Evolutionary conservation across 2,113 vertebrate genomes (phyloP).

Genomic region (Poicephalus gulielmi): DNA sequence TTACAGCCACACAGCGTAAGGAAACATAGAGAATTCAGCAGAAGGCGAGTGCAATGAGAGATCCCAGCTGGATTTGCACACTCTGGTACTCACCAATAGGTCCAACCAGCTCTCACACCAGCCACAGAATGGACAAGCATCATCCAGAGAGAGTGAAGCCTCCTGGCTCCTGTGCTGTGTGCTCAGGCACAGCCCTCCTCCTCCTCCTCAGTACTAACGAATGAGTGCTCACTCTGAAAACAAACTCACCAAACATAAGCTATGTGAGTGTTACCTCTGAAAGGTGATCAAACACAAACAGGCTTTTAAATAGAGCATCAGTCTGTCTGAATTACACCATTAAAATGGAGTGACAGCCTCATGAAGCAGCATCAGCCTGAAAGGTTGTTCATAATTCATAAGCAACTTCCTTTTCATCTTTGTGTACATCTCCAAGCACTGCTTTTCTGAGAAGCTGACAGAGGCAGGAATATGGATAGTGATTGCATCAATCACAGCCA

Average conservation of each 20-base stretch:
- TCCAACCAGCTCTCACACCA: neutral
- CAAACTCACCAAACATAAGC: neutral
- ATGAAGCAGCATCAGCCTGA: constrained; percentile 25
- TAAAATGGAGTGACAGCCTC: constrained; percentile 17
- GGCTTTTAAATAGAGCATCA: neutral
- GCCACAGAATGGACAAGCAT: neutral
- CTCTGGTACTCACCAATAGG: neutral
- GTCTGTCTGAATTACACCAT: constrained; percentile 16
- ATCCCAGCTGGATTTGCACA: rapidly evolving
- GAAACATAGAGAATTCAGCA: neutral
- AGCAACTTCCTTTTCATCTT: constrained; percentile 58
- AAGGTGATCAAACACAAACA: constrained; percentile 51
- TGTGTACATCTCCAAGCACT: constrained; percentile 17
- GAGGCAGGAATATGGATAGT: neutral
- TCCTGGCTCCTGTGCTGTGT: neutral
- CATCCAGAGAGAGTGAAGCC: neutral
- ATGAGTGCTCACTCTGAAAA: neutral
- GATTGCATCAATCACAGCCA: neutral
- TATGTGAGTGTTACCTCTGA: neutral
- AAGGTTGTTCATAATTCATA: constrained; percentile 64
- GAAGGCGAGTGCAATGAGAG: neutral
- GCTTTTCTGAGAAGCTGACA: constrained; percentile 2
- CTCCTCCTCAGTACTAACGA: neutral
- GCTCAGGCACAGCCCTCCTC: neutral
- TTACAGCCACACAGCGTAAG: neutral